Conservation (phyloP, 1,140 invertebrate species). For the Dufourea novaeangliae region DNA sequence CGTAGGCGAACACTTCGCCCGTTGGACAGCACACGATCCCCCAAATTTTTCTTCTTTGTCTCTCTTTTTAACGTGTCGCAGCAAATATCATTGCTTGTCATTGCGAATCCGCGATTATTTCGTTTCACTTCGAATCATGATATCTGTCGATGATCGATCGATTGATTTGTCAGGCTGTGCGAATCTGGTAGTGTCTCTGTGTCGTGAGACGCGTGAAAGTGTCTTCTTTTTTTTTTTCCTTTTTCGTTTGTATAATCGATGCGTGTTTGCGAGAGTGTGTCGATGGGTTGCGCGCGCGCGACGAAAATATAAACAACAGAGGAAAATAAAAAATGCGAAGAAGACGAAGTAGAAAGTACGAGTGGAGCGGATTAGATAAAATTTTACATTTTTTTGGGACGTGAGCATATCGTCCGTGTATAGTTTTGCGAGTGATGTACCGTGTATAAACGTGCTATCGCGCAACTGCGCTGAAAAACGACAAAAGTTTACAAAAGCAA, state of each 20-base stretch:
- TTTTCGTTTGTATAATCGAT: conserved; percentile 63
- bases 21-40: conserved; percentile 19
- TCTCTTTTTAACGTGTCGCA: conserved; percentile 26
- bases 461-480: conserved; percentile 35
- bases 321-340: conserved; percentile 13
- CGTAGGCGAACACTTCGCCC: not conserved
- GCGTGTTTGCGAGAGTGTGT: conserved; percentile 27
- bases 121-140: conserved; percentile 60
- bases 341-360: conserved; percentile 15
- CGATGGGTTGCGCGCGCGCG: not conserved
- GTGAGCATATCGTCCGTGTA: conserved; percentile 24
- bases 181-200: conserved; percentile 80
- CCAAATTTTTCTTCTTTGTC: conserved; percentile 3
- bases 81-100: conserved; percentile 38
- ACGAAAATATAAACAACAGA: conserved; percentile 17
- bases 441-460: conserved; percentile 35
- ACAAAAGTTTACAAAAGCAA: not conserved
- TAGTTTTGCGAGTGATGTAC: conserved; percentile 22
- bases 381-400: conserved; percentile 28
- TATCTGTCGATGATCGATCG: conserved; percentile 65
- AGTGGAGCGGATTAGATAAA: conserved; percentile 21
- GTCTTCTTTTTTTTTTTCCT: conserved; percentile 42
- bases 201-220: conserved; percentile 68
- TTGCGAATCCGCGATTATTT: conserved; percentile 57
- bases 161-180: conserved; percentile 78